phyloP scores from a whole-genome alignment of 2,113 vertebrate species.

The Aplodontia rufa region DNA sequence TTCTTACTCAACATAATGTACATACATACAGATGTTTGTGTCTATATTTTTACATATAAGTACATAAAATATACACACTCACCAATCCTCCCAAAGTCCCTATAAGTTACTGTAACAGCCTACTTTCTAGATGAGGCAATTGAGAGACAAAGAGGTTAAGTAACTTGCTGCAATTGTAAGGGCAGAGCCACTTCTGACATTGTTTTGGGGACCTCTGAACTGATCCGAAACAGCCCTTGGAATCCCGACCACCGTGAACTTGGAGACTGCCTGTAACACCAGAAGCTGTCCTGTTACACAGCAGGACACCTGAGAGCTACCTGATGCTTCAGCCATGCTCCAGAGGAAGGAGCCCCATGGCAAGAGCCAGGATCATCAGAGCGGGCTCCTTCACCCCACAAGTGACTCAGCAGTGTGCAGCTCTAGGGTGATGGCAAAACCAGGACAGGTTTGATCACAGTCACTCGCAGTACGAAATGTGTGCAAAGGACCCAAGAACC shows the following conservation, averaged over 20 bases:
- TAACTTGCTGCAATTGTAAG: neutral
- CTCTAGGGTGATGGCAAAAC: neutral
- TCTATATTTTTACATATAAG: neutral
- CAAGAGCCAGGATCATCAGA: neutral
- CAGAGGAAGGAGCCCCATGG: fast-evolving
- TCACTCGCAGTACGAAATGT: neutral
- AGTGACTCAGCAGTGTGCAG: neutral
- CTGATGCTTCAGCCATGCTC: neutral
- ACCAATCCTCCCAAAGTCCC: neutral
- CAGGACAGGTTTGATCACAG: neutral
- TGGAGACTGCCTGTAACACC: neutral
- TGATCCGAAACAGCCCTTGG: neutral
- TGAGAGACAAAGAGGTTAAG: neutral
- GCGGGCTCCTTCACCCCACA: neutral
- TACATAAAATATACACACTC: neutral
- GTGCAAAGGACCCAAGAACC: neutral
- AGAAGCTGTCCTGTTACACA: neutral
- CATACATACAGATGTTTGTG: neutral
- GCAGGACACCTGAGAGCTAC: neutral
- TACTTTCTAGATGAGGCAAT: neutral
- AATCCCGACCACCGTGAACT: neutral
- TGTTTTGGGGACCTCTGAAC: neutral
- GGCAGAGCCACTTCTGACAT: neutral
- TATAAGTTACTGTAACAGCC: neutral
- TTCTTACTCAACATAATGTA: neutral